phyloP scores from a whole-genome alignment of 1,140 invertebrate genomes.

The Cyclargus thomasi region DNA sequence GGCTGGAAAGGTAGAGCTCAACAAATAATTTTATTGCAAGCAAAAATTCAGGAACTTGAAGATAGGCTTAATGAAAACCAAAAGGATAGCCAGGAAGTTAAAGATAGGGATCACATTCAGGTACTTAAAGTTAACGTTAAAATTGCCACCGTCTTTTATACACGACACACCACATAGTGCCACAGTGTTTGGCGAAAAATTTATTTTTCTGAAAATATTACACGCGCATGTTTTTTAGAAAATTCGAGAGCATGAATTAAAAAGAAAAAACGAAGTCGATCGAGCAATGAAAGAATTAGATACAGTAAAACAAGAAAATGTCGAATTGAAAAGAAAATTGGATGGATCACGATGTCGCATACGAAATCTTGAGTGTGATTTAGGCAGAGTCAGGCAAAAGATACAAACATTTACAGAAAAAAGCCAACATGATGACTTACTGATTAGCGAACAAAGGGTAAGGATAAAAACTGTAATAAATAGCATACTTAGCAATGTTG shows the following conservation, averaged over 20 bases:
- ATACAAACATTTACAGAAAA: conserved; percentile 75
- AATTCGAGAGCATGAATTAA: conserved; percentile 75
- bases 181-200: no score
- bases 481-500: neutral
- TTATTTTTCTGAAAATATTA: neutral
- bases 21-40: conserved; percentile 80
- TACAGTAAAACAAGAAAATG: conserved; percentile 62
- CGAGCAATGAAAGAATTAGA: conserved; percentile 72
- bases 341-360: conserved; percentile 76
- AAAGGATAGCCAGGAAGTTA: conserved; percentile 47
- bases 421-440: conserved; percentile 74
- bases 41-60: conserved; percentile 79
- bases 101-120: conserved; percentile 52
- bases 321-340: conserved; percentile 76
- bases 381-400: conserved; percentile 63
- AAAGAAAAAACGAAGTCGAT: conserved; percentile 75
- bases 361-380: conserved; percentile 76
- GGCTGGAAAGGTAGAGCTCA: conserved; percentile 84
- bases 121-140: conserved; percentile 29
- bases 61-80: conserved; percentile 74
- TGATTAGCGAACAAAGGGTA: conserved; percentile 76
- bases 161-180: no score
- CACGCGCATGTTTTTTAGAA: conserved; percentile 39
- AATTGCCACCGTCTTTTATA: no score
- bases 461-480: conserved; percentile 10